Evolutionary conservation across 2,797 vertebrate species (phyloP).

Genomic region (Eulemur albifrons): DNA sequence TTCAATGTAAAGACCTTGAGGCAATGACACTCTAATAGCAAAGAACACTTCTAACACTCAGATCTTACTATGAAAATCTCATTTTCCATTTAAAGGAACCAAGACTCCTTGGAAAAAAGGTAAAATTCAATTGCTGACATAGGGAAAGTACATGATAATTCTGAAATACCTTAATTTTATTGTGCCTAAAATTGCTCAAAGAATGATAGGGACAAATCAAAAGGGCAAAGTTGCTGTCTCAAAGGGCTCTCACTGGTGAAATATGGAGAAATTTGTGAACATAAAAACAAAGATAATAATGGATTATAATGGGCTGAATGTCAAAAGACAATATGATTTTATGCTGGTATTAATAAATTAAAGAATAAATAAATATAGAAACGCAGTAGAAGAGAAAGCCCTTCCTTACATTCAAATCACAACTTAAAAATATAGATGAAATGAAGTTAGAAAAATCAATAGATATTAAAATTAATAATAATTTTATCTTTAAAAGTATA

Average conservation of each 20-base stretch:
- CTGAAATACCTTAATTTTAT: background rate
- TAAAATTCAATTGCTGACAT: background rate
- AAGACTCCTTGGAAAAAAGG: background rate
- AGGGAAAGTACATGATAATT: background rate
- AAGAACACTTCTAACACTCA: background rate
- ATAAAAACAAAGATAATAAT: background rate
- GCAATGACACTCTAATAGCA: background rate
- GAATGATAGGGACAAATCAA: background rate
- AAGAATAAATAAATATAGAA: background rate
- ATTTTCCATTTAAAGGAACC: background rate
- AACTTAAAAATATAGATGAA: background rate
- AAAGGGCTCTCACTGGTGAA: background rate
- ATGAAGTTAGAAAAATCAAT: background rate
- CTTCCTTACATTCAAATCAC: background rate
- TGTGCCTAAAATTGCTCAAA: background rate
- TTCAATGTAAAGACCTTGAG: background rate
- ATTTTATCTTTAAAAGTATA: background rate
- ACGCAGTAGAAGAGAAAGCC: background rate
- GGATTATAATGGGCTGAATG: background rate
- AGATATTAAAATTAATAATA: background rate
- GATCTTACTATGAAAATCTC: background rate
- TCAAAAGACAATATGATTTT: background rate
- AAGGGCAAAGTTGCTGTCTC: background rate
- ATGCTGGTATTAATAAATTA: background rate
- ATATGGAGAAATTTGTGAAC: background rate